Base-by-base conservation (phyloP, 2,888 invertebrate species). In the Timandra comae region DNA sequence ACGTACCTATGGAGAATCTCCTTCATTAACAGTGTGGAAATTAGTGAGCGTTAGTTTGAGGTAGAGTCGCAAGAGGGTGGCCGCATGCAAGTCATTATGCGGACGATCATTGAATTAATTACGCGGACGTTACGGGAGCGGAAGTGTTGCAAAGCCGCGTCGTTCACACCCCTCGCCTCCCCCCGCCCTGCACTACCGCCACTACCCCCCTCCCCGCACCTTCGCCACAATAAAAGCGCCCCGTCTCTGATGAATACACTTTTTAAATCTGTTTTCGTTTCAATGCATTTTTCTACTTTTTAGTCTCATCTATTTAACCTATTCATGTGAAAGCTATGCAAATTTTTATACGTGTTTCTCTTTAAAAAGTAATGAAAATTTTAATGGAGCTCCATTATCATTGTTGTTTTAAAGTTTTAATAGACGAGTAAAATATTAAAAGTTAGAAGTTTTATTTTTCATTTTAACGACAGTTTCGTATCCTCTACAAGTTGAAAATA, bases 81-180 rank as follows among this genome's bases (percentile, higher is more conserved):
- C 67, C 72, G 63, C 68, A 76, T 81, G 78, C 77, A 79, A 80
- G 80, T 82, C 79, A 82, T 81, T 81, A 80, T 78, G 76, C 69
- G 73, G 76, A 79, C 75, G 75, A 78, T 82, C 76, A 80, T 79
- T 79, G 80, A 82, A 81, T 82, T 82, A 82, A 82, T 81, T 79
- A 79, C 64, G 61, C 52, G 58, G 56, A 67, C 65, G 69, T 55
- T 63, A 59, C 56, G 54, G 53, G 56, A 56, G 59, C 63, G 68
- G 73, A 71, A 75, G 67, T 64, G 63, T 59, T 56, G 63, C 53
- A 52, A 54, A 50, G 53, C 43, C 49, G 46, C 52, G 52, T 43
- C 48, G 42, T 51, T 38, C 43, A 37, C 30, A 27, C 7, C 35
- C 52, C 37, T 37, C 30, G 27, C 7, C 35, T 51, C 37, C 44